Base-by-base conservation (phyloP, 2,888 invertebrate genomes). In the Hymenopus coronatus region DNA sequence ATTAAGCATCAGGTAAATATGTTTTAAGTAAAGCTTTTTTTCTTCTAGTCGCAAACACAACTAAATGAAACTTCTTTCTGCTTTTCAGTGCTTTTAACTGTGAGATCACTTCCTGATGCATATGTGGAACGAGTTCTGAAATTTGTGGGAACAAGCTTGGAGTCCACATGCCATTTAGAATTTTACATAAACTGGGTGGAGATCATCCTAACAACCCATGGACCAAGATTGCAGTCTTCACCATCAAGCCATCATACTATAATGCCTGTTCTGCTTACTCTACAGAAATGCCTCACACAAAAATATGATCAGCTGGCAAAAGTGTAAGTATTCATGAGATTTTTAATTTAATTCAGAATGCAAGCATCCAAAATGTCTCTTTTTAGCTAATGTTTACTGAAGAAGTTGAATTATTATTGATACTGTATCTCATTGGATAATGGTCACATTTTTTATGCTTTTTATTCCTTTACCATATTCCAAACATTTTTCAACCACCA, bases 171-270 rank as follows among this genome's bases (percentile, higher is more conserved):
- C 0, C 99, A 99, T 92, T 92, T 99, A 83, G 98, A 99, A 92
- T 98, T 98, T 92, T 97, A 99, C 92, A 94, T 98, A 82, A 93
- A 95, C 84, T 99, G 98, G 98, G 94, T 96, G 82, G 95, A 96
- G 91, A 93, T 94, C 27, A 92, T 98, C 3, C 93, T 99, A 82
- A 96, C 95, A 0, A 93, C 93, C 81, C 96, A 96, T 92, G 96
- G 96, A 4, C 92, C 92, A 40, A 91, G 91, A 40, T 91, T 95
- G 84, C 70, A 90, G 30, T 88, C 89, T 28, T 91, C 92, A 85
- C 91, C 93, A 14, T 94, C 95, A 0, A 93, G 94, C 90, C 93
- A 95, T 91, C 93, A 96, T 92, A 90, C 91, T 8, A 94, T 96
- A 90, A 94, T 96, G 93, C 95, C 96, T 82, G 95, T 95, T 0